Percentiles rank a stretch among this genome's conserved stretches.
These are phyloP conservation scores for Florisuga fusca DNA, from an alignment of 2,797 vertebrate genomes.

Conservation along the genomic window DNA sequence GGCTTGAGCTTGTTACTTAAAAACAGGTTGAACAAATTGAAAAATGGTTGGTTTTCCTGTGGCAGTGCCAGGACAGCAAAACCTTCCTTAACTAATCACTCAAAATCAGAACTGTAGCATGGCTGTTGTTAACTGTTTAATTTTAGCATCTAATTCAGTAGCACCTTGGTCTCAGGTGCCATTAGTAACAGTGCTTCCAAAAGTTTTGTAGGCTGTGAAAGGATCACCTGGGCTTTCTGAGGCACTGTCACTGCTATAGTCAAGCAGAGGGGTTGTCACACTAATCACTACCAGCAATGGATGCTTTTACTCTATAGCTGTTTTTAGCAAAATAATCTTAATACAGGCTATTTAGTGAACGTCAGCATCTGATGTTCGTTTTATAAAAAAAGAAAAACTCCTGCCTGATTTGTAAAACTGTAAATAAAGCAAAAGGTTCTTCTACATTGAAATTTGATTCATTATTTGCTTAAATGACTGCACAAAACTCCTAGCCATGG, in stretches of 20 bases:
- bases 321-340: background rate
- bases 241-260: background rate
- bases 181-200: background rate
- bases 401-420: background rate
- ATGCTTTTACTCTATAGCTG: background rate
- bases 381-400: conserved; percentile 4
- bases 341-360: conserved; percentile 12
- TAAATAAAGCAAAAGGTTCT: conserved; percentile 37
- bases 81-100: background rate
- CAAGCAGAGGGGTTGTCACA: background rate
- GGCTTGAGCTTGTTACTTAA: background rate
- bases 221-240: background rate
- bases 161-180: background rate
- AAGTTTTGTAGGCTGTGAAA: background rate
- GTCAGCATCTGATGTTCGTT: background rate
- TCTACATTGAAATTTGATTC: background rate
- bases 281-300: background rate
- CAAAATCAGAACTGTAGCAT: background rate
- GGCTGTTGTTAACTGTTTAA: background rate
- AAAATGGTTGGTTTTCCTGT: background rate
- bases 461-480: background rate
- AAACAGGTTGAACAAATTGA: background rate
- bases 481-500: background rate
- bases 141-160: background rate
- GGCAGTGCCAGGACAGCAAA: rapidly evolving